Evolutionary conservation across 2,797 vertebrate genomes (phyloP).

Genomic region (Lagodon rhomboides): DNA sequence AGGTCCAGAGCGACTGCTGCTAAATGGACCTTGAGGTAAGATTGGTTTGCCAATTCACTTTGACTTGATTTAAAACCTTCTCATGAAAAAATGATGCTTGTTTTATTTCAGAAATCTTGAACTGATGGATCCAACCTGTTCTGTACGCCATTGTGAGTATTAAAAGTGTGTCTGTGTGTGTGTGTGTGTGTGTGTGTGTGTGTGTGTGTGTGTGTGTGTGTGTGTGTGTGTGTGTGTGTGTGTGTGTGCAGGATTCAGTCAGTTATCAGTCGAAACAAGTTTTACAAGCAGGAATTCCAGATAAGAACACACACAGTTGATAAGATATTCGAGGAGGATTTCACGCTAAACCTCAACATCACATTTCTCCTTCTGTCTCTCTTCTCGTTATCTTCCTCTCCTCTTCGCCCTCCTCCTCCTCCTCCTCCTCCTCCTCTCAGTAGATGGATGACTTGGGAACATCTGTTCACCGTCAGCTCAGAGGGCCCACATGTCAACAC

Average conservation of each 20-base stretch:
- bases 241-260: not conserved
- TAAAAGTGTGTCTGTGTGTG: not conserved
- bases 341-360: not conserved
- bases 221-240: not conserved
- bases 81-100: not conserved
- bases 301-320: constrained; percentile 9
- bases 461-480: constrained; percentile 52
- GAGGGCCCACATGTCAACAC: constrained; percentile 30
- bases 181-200: not conserved
- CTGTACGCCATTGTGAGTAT: not conserved
- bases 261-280: constrained; percentile 50
- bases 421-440: constrained; percentile 7
- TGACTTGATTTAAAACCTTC: constrained; percentile 1
- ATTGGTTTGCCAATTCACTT: not conserved
- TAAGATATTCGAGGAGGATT: constrained; percentile 11
- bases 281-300: constrained; percentile 41
- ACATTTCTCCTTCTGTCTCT: not conserved
- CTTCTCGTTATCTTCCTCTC: not conserved
- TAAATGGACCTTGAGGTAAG: not conserved
- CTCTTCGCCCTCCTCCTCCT: not conserved
- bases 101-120: not conserved
- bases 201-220: not conserved
- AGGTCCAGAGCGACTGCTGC: not conserved
- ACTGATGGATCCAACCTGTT: not conserved
- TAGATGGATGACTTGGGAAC: constrained; percentile 51